Evolutionary conservation across 2,113 vertebrate species (phyloP), one percentile per base, ranked within the genome.

Genomic region (Megaceryle torquata): DNA sequence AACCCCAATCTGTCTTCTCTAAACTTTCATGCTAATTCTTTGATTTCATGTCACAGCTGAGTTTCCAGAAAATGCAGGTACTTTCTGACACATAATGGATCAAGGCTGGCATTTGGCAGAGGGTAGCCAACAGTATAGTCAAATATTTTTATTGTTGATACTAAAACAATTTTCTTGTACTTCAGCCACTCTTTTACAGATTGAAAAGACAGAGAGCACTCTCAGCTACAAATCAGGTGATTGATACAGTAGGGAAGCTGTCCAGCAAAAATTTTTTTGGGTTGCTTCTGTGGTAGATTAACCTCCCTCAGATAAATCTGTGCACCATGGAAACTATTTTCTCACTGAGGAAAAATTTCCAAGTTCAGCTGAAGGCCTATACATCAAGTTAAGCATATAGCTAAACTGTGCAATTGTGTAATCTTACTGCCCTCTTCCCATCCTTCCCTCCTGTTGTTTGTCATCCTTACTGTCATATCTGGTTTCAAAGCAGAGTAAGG

Each of bases 241-340:
- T 56, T 71, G 92, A 65, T 68, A 70, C 10, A 18, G 26, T 2
- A 77, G 76, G 61, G 60, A 95, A 96, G 44, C 28, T 1, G 0
- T 74, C 59, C 82, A 75, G 65, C 33, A 79, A 69, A 41, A 41
- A 41, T 41, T 41, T 41, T 41, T 41, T 41, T 41, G 39, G 21
- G 65, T 89, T 93, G 74, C 69, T 93, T 89, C 93, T 89, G 61
- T 93, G 86, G 90, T 93, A 85, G 69, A 93, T 71, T 96, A 93
- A 95, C 95, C 95, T 96, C 88, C 92, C 69, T 96, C 92, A 95
- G 88, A 96, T 95, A 96, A 97, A 97, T 96, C 95, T 91, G 57
- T 91, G 83, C 83, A 92, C 95, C 79, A 93, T 95, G 95, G 96
- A 95, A 95, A 94, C 95, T 97, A 79, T 94, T 91, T 96, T 92